These are phyloP conservation scores for Ginglymostoma cirratum DNA, from an alignment of 2,113 vertebrate genomes.

Conservation along the genomic window DNA sequence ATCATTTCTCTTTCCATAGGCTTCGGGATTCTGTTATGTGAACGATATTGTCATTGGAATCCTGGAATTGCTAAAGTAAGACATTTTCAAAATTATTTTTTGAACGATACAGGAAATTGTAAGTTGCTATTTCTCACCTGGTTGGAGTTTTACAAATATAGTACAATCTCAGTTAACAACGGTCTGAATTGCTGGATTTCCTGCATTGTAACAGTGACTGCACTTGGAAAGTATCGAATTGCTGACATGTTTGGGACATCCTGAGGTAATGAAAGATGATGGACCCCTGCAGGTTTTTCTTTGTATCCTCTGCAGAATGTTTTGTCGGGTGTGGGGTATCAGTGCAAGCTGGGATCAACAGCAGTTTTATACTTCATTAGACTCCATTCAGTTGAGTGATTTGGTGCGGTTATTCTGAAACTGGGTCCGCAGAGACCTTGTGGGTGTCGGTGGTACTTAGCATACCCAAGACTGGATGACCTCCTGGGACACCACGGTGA, in stretches of 20 bases:
- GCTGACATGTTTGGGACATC: background rate
- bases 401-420: background rate
- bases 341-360: background rate
- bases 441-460: background rate
- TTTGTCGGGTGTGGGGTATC: background rate
- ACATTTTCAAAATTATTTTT: background rate
- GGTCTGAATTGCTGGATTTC: background rate
- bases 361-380: background rate
- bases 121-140: background rate
- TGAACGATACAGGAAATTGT: background rate
- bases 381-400: background rate
- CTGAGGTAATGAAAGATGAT: background rate
- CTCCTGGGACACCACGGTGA: background rate
- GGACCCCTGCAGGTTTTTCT: background rate
- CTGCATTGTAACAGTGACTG: background rate
- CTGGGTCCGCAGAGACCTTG: background rate
- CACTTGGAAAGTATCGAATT: background rate
- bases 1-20: conserved; percentile 56
- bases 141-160: background rate
- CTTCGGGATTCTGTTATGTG: conserved; percentile 95
- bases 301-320: background rate
- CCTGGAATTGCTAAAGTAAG: conserved; percentile 95
- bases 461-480: background rate
- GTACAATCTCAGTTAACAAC: background rate
- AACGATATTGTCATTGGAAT: conserved; percentile 98